Evolutionary conservation across 1,140 invertebrate genomes (phyloP).

Genomic region (Halyomorpha halys): DNA sequence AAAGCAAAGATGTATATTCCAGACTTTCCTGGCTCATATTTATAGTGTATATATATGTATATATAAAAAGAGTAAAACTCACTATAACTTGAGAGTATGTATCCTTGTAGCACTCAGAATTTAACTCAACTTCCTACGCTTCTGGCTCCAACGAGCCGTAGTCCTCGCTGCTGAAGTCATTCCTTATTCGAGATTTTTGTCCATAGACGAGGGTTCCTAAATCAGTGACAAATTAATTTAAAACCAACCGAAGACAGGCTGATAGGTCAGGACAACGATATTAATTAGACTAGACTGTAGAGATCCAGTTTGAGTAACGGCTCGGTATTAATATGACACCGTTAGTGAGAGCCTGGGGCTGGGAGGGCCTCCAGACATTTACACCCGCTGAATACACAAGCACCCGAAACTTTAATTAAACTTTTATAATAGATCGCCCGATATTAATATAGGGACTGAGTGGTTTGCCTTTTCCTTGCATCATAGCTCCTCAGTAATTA

Average conservation of each 20-base stretch:
- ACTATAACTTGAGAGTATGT: no score
- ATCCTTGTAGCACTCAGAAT: no score
- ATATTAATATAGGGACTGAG: neutral
- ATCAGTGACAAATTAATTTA: neutral
- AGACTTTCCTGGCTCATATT: no score
- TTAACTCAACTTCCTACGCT: no score
- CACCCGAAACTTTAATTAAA: constrained; percentile 3
- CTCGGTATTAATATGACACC: neutral
- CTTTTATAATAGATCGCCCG: constrained; percentile 2
- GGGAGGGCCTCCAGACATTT: neutral
- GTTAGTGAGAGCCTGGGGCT: neutral
- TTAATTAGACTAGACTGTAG: neutral
- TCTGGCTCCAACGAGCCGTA: no score
- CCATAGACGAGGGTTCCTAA: neutral
- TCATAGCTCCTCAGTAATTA: no score
- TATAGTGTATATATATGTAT: no score
- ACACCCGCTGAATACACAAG: neutral
- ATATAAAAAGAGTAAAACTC: no score
- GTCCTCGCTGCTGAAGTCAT: no score
- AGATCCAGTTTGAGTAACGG: neutral
- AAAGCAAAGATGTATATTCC: no score
- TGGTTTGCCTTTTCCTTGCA: neutral
- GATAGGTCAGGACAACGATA: neutral
- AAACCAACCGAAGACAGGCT: neutral
- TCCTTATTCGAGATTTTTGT: no score